Base-by-base conservation (phyloP, 2,113 vertebrate genomes). In the Copsychus sechellarum region DNA sequence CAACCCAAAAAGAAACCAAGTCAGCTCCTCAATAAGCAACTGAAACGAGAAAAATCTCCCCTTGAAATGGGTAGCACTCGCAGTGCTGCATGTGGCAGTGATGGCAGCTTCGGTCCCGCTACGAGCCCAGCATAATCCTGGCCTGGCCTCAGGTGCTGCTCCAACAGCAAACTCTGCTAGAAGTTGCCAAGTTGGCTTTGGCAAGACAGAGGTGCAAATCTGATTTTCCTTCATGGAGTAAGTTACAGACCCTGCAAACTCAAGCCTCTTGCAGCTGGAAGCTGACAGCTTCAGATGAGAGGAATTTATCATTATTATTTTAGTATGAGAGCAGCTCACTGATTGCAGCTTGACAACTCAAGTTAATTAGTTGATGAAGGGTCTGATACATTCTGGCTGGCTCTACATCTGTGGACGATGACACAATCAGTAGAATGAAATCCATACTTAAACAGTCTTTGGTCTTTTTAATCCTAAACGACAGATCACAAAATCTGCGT, bases 311-410 rank as follows among this genome's bases (percentile, higher is more conserved):
- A 71, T 96, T 92, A 87, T 92, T 95, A 95, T 90, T 95, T 91
- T 62, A 92, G 67, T 43, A 50, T 24, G 67, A 90, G 85, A 94
- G 87, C 67, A 83, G 62, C 72, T 95, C 79, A n/a, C 71, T 95
- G 90, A 96, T 94, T 95, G 79, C 79, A 62, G 90, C 88, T 86
- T 92, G 90, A 96, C 93, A 96, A 70, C 71, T 83, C 9, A 5
- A 90, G 81, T 80, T 96, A 96, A 96, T 97, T 96, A 96, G 81
- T 18, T 95, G 92, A 96, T 96, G 82, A 96, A 86, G 87, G 93
- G 87, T 83, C 92, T 95, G 76, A 90, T 80, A 81, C 76, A 90
- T 45, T 38, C 62, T 90, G 66, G 15, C 78, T 86, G 93, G 57
- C 74, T 96, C 43, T 34, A 58, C 92, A 82, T 94, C 90, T 95